A percentile compares a stretch with the other conserved stretches of the same genome.
These are phyloP conservation scores for Ectemnius continuus DNA, from an alignment of 2,888 invertebrate species.

Conservation along the genomic window DNA sequence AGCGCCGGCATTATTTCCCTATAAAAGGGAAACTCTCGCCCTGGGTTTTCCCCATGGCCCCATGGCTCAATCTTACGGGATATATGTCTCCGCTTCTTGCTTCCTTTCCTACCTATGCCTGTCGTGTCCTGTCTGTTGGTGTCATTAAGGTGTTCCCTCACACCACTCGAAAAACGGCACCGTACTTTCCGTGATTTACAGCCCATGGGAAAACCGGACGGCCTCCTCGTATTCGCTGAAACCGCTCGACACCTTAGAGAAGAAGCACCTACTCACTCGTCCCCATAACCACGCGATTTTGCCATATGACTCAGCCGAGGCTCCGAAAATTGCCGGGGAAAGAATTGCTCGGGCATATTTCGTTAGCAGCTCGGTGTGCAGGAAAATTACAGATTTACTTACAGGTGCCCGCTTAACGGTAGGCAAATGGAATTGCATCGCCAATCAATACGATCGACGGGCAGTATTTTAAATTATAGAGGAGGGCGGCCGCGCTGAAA, in stretches of 20 bases:
- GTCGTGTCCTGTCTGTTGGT: conserved; percentile 3
- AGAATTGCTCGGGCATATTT: too few species aligned
- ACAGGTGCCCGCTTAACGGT: background rate
- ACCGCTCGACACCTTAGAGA: background rate
- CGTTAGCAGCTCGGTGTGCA: background rate
- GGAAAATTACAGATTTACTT: background rate
- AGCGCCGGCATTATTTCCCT: conserved; percentile 43
- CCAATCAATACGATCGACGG: background rate
- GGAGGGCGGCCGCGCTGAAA: background rate
- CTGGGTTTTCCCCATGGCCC: conserved; percentile 47
- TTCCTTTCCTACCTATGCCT: background rate
- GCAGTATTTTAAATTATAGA: conserved; percentile 2
- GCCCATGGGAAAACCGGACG: conserved; percentile 19
- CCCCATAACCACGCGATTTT: too few species aligned
- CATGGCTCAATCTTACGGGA: background rate
- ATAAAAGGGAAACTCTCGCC: conserved; percentile 24
- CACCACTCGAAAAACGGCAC: background rate
- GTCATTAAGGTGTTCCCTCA: too few species aligned
- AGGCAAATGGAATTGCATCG: background rate
- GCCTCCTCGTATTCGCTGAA: conserved; percentile 5
- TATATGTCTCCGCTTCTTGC: conserved; percentile 6
- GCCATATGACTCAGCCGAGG: too few species aligned
- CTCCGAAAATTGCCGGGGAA: too few species aligned
- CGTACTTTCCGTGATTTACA: conserved; percentile 52
- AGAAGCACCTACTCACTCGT: background rate